Percentiles rank a stretch among this genome's conserved stretches.
phyloP scores from a whole-genome alignment of 2,888 invertebrate species.

The Conistra vaccinii region DNA sequence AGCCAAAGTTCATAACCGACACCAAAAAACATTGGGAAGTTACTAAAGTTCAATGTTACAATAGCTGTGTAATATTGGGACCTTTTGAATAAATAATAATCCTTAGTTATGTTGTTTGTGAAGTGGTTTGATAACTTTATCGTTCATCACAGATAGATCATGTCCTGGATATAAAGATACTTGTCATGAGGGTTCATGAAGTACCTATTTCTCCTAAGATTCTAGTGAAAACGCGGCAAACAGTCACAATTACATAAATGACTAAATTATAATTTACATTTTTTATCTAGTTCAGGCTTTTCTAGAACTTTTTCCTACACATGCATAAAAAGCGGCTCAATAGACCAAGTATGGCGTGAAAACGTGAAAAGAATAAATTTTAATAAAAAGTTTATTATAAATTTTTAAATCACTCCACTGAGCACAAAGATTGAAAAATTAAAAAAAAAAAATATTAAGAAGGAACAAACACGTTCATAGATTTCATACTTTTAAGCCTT shows the following conservation, averaged over 20 bases:
- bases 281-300: neutral
- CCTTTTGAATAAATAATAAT: constrained; percentile 4
- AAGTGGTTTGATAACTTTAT: neutral
- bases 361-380: neutral
- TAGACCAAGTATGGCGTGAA: neutral
- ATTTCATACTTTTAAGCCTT: neutral
- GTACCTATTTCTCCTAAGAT: too few species aligned
- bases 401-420: neutral
- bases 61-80: constrained; percentile 10
- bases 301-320: too few species aligned
- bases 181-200: neutral
- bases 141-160: neutral
- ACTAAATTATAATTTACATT: neutral
- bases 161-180: neutral
- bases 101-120: neutral
- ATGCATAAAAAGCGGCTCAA: neutral
- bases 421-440: neutral
- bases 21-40: constrained; percentile 34
- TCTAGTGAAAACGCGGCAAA: too few species aligned
- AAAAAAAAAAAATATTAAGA: neutral
- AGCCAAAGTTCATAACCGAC: constrained; percentile 46
- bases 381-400: neutral
- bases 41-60: neutral
- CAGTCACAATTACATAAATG: neutral
- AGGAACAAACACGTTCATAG: neutral